Evolutionary conservation across 2,888 invertebrate genomes (phyloP), one percentile per base, ranked within the genome.

Genomic region (Cheilosia scutellata): DNA sequence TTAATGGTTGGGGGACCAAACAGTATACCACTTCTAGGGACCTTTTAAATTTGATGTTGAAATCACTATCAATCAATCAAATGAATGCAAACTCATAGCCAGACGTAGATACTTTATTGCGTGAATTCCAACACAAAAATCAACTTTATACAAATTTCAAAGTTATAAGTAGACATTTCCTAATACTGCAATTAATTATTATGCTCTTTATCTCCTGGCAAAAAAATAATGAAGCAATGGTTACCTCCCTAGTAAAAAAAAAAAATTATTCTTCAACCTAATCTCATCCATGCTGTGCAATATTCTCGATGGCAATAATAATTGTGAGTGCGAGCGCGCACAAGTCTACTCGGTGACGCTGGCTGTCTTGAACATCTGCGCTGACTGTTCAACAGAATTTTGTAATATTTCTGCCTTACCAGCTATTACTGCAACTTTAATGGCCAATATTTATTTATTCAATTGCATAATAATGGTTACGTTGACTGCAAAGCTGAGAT

Each of bases 361-460:
- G 63, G 58, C 33, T 79, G 63, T 27, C 11, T 75, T 84, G 84
- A 84, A 76, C 84, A 84, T 80, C 84, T 84, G 84, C 76, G 84
- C 66, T 62, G 65, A 58, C 58, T 80, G 62, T 76, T 76, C 76
- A 71, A 31, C 47, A 71, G 71, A 76, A 66, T 84, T 80, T 84
- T 84, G 84, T 84, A 84, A 84, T 84, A 71, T 65, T 62, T 76
- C 75, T 51, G 33, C 63, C 63, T 72, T 70, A 79, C 71, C 65
- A 66, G 49, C 70, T 84, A 60, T 79, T 58, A 79, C 70, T 70
- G 68, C 79, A 76, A 55, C 80, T 55, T 76, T 84, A 84, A 84
- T 84, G 84, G 83, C 53, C 47, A 70, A 80, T 53, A 80, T 80
- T 80, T 76, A 79, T 83, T 37, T 37, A 70, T 74, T 57, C 80